Conservation (phyloP, 2,113 vertebrate species). For the Geothlypis trichas region DNA sequence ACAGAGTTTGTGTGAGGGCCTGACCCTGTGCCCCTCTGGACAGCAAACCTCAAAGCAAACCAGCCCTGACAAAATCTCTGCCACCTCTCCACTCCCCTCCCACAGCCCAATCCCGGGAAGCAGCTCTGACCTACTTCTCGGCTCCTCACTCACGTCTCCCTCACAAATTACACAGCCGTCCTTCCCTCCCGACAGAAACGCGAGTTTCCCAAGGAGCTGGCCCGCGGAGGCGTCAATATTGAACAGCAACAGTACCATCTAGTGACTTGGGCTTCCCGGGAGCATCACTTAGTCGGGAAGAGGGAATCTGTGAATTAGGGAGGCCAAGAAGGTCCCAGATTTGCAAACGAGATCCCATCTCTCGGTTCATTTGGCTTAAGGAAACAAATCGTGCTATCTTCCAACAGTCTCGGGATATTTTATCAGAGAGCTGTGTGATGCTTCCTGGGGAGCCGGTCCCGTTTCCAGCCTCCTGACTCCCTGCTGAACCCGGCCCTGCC, state of each 20-base stretch:
- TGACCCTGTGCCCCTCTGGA: background rate
- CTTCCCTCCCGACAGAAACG: background rate
- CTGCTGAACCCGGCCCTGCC: constrained; percentile 17
- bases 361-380: background rate
- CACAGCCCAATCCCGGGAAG: background rate
- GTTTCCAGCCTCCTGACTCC: background rate
- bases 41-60: background rate
- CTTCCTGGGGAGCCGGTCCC: background rate
- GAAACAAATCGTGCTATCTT: background rate
- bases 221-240: background rate
- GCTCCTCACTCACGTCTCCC: background rate
- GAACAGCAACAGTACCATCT: constrained; percentile 56
- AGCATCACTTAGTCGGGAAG: background rate
- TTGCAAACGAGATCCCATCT: background rate
- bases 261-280: background rate
- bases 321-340: background rate
- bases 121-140: constrained; percentile 41
- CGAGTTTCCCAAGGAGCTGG: background rate
- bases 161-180: background rate
- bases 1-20: background rate
- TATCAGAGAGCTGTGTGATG: background rate
- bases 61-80: background rate
- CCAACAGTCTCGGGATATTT: background rate
- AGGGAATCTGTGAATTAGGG: background rate
- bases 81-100: background rate